These are phyloP conservation scores for Eulemur rubriventer DNA, from an alignment of 2,797 vertebrate species.

Conservation along the genomic window DNA sequence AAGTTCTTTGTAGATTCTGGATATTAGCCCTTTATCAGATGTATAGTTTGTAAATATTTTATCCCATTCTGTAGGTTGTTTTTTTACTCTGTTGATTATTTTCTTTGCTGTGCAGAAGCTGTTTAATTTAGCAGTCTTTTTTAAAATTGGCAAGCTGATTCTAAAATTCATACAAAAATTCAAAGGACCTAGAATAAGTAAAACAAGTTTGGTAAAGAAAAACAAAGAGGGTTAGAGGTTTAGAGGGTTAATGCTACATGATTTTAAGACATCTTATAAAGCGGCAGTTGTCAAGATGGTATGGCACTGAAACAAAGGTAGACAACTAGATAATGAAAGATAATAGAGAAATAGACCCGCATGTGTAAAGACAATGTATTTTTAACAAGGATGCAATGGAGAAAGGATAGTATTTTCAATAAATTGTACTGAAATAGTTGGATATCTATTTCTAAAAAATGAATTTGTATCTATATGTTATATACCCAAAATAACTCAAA, in stretches of 20 bases:
- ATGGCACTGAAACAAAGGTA: neutral
- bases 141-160: neutral
- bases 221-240: neutral
- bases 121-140: no score
- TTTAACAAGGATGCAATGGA: neutral
- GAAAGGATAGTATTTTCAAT: neutral
- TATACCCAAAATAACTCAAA: neutral
- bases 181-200: neutral
- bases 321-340: neutral
- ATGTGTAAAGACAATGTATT: neutral
- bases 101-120: no score
- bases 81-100: no score
- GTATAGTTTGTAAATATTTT: no score
- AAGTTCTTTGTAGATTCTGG: no score
- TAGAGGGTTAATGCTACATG: neutral
- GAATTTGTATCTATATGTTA: neutral
- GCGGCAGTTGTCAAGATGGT: neutral
- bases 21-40: no score
- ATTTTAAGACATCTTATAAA: neutral
- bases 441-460: neutral
- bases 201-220: neutral
- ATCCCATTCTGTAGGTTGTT: no score
- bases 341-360: neutral
- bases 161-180: neutral
- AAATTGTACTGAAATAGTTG: neutral